Evolutionary conservation across 1,140 invertebrate species (phyloP).

Genomic region (Cyclina sinensis): DNA sequence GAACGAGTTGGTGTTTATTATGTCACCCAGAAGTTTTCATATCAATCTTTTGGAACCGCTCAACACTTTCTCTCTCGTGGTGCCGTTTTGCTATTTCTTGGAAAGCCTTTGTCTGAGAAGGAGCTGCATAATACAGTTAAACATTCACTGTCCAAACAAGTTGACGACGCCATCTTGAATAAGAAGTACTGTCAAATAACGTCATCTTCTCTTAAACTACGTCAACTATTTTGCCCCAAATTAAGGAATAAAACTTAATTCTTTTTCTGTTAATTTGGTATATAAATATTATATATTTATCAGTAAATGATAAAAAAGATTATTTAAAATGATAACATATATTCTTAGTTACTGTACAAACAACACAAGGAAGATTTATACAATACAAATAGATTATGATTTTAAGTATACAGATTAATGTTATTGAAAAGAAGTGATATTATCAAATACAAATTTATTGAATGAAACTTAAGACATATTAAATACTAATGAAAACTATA

Average conservation of each 20-base stretch:
- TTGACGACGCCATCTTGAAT: conserved; percentile 47
- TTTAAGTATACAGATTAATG: too few relatives aligned
- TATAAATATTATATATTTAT: not conserved
- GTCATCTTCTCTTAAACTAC: conserved; percentile 19
- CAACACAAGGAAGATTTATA: too few relatives aligned
- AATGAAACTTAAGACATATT: too few relatives aligned
- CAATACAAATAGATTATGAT: too few relatives aligned
- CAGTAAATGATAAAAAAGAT: not conserved
- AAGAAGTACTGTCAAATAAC: conserved; percentile 18
- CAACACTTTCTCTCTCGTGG: conserved; percentile 13
- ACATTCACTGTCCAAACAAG: not conserved
- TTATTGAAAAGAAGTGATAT: too few relatives aligned
- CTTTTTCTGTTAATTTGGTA: not conserved
- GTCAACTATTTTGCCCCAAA: not conserved
- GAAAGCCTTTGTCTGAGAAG: not conserved
- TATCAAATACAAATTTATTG: too few relatives aligned
- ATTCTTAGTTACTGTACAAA: too few relatives aligned
- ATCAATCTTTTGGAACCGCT: not conserved
- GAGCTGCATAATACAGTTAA: conserved; percentile 29
- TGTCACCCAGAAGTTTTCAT: not conserved
- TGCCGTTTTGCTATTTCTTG: conserved; percentile 20
- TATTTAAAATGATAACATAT: not conserved
- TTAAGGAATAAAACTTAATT: not conserved
- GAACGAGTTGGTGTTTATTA: too few relatives aligned
- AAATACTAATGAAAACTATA: too few relatives aligned